Evolutionary conservation across 1,140 invertebrate genomes (phyloP), one percentile per base, ranked within the genome.

Genomic region (Leptonema lineaticorne): DNA sequence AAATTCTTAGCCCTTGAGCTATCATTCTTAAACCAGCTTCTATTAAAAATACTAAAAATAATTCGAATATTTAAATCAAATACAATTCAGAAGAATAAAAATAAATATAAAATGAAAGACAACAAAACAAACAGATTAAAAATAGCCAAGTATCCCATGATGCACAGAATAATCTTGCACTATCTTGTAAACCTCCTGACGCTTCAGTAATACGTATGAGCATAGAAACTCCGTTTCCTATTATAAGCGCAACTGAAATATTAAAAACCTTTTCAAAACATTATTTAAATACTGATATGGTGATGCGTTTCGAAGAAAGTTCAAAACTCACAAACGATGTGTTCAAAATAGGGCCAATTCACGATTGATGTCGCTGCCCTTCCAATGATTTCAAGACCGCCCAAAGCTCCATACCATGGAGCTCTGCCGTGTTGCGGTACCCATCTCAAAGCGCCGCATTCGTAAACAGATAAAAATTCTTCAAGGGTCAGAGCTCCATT

Each of bases 401-500:
- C 85, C 53, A 85, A 74, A 57, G 83, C 76, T 66, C 82, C 81
- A 76, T 89, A 93, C 91, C 91, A 93, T 0, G 90, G 88, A 71
- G 86, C 85, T 37, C 82, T 81, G 5, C 85, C 82, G 59, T 86
- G 84, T 75, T 90, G 88, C 41, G 85, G 83, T 69, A 87, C 86
- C 93, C 93, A 96, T 64, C 86, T 84, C 27, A 95, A 81, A 63
- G 86, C 86, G 30, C 84, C 81, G 9, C 86, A 85, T 74, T 94
- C 90, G 78, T 92, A 96, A 59, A 95, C 81, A 48, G 86, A 85
- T 45, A 89, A 86, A 79, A 95, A 95, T 80, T 95, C 92, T 41
- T 89, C 85, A 56, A 87, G 78, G 48, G 82, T 87, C 7, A 95
- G 76, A 3, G 79, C 79, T 1, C 91, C 91, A 29, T 79, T 85